Base-by-base conservation (phyloP, 2,888 invertebrate genomes). In the Osedax frankpressi region DNA sequence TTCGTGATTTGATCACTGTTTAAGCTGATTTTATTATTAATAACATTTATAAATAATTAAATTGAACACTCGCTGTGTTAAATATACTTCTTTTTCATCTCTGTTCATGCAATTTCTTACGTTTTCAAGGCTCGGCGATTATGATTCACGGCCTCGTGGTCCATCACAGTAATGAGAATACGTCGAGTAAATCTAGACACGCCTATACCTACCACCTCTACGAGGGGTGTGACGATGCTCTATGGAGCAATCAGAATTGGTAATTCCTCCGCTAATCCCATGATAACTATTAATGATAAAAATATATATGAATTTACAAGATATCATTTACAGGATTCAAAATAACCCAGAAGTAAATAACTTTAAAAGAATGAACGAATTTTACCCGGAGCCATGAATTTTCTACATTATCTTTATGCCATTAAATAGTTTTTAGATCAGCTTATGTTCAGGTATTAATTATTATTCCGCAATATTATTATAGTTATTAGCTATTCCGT, bases 181-280 rank as follows among this genome's bases (percentile, higher is more conserved):
- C 87, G 75, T 94, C 94, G 0, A 82, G 87, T 1, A 88, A 88
- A 76, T 90, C 93, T n/a, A 89, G 97, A 30, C 92, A 93, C 80
- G 93, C 92, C 0, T 98, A 97, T 85, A 94, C 95, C 3, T 95
- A 96, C 85, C 97, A 98, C 83, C 88, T 94, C 0, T 88, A 92
- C 74, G 97, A 98, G 83, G 6, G 11, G 19, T n/a, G n/a, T n/a
- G 11, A 44, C 44, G 86, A 89, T 25, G 90, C 90, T 30, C 86
- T 87, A 73, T 97, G 91, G 85, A 89, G 28, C 11, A 30, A 69
- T 30, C 27, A 69, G 69, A 28, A 28, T 29, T 69, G 69, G 69
- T 69, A 24, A 26, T 28, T 69, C 6, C 44, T n/a, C n/a, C n/a
- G n/a, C n/a, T n/a, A n/a, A n/a, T n/a, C n/a, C n/a, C n/a, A n/a